Percentiles rank a stretch among this genome's conserved stretches.
Evolutionary conservation across 2,888 invertebrate genomes (phyloP).

Genomic region (Micoletzkya japonica): DNA sequence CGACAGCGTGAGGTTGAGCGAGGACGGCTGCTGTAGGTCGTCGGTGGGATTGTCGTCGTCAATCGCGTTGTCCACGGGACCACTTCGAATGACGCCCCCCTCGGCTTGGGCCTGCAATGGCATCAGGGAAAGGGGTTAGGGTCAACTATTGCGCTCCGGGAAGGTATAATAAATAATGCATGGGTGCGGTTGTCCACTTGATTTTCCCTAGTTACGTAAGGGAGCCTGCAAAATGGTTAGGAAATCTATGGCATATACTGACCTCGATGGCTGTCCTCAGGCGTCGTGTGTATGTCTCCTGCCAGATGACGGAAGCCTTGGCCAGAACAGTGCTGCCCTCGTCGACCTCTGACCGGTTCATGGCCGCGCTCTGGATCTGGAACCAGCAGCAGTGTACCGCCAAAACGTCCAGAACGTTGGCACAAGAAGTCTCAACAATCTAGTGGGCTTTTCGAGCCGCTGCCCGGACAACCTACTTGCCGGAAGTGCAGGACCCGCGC

Average conservation of each 20-base stretch:
- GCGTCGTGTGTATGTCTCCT: not conserved
- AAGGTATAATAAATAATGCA: not conserved
- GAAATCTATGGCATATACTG: no score
- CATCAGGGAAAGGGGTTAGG: not conserved
- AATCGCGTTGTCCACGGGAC: no score
- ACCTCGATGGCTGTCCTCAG: constrained; percentile 1
- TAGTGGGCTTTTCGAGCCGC: not conserved
- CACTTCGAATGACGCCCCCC: no score
- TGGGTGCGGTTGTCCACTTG: not conserved
- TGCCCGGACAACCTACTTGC: constrained; percentile 13
- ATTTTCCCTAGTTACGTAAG: not conserved
- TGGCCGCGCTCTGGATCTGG: not conserved
- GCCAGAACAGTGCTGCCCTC: not conserved
- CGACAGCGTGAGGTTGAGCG: constrained; percentile 9
- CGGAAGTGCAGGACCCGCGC: constrained; percentile 25
- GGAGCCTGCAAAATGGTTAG: no score
- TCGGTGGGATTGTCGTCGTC: no score
- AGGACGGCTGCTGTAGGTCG: not conserved
- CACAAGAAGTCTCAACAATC: no score
- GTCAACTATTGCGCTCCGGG: not conserved
- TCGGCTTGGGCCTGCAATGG: constrained; percentile 1
- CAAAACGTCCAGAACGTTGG: no score
- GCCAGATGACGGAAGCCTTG: constrained; percentile 1
- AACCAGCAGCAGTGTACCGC: no score
- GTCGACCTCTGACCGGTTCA: constrained; percentile 3